Percentiles rank a stretch among this genome's conserved stretches.
phyloP scores from a whole-genome alignment of 2,113 vertebrate species.

The Hippotragus niger region DNA sequence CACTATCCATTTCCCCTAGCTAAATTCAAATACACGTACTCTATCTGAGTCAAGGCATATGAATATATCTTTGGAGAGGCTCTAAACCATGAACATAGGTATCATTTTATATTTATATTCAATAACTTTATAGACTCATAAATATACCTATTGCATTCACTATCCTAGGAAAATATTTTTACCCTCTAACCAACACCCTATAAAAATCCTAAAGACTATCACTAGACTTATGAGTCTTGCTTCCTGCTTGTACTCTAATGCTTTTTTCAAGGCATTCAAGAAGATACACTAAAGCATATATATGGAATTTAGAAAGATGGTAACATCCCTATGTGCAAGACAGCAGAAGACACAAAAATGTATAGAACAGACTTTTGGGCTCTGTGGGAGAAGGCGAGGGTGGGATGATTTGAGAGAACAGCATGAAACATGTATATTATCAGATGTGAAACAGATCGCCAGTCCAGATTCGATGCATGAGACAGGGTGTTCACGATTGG shows the following conservation, averaged over 20 bases:
- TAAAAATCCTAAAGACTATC: background rate
- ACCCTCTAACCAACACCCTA: background rate
- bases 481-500: background rate
- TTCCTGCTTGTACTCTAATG: background rate
- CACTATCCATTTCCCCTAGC: background rate
- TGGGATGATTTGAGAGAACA: background rate
- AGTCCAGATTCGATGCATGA: background rate
- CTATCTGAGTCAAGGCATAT: background rate
- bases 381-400: background rate
- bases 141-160: conserved; percentile 8
- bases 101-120: background rate
- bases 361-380: background rate
- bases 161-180: conserved; percentile 40
- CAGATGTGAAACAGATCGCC: background rate
- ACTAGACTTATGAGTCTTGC: background rate
- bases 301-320: background rate
- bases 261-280: background rate
- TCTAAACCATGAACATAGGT: background rate
- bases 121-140: conserved; percentile 10
- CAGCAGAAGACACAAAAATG: background rate
- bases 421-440: background rate
- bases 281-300: background rate
- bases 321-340: background rate
- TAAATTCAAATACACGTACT: background rate
- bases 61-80: background rate